A percentile compares a stretch with the other conserved stretches of the same genome.
phyloP scores from a whole-genome alignment of 2,888 invertebrate species.

The Salticus scenicus region DNA sequence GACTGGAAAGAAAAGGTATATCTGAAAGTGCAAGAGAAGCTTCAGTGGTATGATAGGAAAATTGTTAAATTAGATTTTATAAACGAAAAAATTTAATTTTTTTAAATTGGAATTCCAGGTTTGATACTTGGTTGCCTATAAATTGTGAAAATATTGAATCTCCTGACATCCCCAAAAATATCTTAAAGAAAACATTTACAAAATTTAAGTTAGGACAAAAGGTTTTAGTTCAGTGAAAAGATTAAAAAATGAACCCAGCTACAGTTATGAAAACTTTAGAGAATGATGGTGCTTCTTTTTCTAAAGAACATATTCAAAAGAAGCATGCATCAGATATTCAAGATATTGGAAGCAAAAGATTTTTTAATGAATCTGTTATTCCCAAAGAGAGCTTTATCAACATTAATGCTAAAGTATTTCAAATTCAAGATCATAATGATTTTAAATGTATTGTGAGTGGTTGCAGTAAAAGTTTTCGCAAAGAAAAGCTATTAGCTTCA shows the following conservation, averaged over 20 bases:
- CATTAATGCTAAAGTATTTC: slow-evolving; percentile 74
- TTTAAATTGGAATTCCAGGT: slow-evolving; percentile 81
- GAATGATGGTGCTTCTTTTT: slow-evolving; percentile 39
- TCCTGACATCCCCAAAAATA: neutral
- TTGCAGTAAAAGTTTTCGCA: slow-evolving; percentile 92
- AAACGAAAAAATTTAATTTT: too few species aligned
- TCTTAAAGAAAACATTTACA: slow-evolving; percentile 3
- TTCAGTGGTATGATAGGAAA: slow-evolving; percentile 81
- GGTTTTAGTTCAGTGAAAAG: slow-evolving; percentile 46
- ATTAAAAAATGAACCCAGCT: slow-evolving; percentile 41
- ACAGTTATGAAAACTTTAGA: slow-evolving; percentile 47
- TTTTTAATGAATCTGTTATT: neutral
- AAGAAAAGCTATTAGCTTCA: slow-evolving; percentile 91
- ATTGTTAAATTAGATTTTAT: slow-evolving; percentile 91
- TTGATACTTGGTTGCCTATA: slow-evolving; percentile 56
- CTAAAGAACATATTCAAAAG: slow-evolving; percentile 47
- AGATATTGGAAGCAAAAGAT: neutral
- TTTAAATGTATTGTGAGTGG: slow-evolving; percentile 78
- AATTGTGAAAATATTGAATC: slow-evolving; percentile 40
- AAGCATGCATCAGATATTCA: slow-evolving; percentile 50
- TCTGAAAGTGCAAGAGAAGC: slow-evolving; percentile 44
- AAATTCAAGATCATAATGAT: slow-evolving; percentile 76
- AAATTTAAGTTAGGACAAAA: slow-evolving; percentile 32
- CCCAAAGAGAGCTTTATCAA: slow-evolving; percentile 19
- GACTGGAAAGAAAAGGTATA: slow-evolving; percentile 46